Evolutionary conservation across 2,888 invertebrate genomes (phyloP), one percentile per base, ranked within the genome.

Genomic region (Amphipyra berbera): DNA sequence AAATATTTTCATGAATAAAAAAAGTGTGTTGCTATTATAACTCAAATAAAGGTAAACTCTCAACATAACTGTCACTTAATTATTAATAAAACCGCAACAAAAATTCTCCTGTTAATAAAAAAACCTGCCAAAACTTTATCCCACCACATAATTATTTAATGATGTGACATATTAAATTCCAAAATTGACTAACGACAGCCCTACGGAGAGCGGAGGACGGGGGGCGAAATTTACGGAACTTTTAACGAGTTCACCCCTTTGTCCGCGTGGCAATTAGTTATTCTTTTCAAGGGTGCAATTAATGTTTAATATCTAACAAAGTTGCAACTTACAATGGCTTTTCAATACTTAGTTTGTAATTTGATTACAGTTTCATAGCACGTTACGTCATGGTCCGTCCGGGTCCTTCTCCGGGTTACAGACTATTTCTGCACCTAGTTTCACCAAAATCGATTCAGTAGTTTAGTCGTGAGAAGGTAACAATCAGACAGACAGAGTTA

Each of bases 171-270:
- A 58, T 50, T 37, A 40, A 44, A 47, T 58, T 38, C 6, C 9
- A 3, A 47, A 14, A 50, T 15, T 40, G 14, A 10, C 9, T 27
- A 6, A 58, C 14, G 58, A 12, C 66, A 68, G 30, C 76, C 72
- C 76, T 79, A 27, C n/a, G 47, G 44, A 52, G 37, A 12, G 15
- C 49, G 35, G 55, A 55, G 54, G 62, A 42, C 45, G 61, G 52
- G 48, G 66, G 61, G 60, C 67, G 65, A 7, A 70, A 74, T 76
- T 79, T 72, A 71, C 69, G 68, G 60, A 80, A 83, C 78, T 85
- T 82, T 78, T 85, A 86, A 86, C 81, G 82, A 86, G 82, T 82
- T 83, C 71, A 61, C 78, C 82, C 81, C 77, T 84, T 83, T 81
- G 79, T 77, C 71, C 62, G 68, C 50, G 48, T 48, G 67, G 78